Conservation (phyloP, 2,888 invertebrate genomes). For the Drosophila peninsularis region DNA sequence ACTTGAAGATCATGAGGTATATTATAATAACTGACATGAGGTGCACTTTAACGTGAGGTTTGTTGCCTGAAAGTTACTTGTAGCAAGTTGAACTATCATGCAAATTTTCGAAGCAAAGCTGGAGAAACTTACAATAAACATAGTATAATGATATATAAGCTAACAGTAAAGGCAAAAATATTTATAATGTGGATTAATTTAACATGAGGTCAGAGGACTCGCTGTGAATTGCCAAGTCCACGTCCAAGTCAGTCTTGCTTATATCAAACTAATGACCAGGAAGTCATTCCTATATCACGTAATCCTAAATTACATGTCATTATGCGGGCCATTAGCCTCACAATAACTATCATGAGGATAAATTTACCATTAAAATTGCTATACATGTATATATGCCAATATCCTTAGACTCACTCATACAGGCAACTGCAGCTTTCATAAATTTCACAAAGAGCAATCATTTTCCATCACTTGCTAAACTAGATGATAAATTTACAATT, state of each 20-base stretch:
- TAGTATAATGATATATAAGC: neutral
- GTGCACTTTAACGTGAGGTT: neutral
- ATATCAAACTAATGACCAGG: neutral
- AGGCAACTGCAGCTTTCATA: neutral
- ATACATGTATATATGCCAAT: neutral
- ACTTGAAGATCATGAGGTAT: neutral
- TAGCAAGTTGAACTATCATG: no score
- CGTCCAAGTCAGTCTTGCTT: neutral
- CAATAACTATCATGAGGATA: neutral
- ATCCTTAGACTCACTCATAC: neutral
- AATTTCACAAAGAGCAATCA: neutral
- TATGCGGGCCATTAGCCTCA: neutral
- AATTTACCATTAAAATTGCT: neutral
- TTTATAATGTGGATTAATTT: neutral
- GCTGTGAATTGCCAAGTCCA: no score
- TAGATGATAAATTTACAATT: constrained; percentile 9
- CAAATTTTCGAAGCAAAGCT: no score
- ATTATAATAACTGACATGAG: neutral
- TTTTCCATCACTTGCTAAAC: constrained; percentile 2
- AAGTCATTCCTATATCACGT: no score
- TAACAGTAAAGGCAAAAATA: no score
- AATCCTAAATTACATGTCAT: no score
- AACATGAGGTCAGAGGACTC: neutral
- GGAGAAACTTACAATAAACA: neutral
- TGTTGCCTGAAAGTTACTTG: no score